Percentiles rank a stretch among this genome's conserved stretches.
Conservation (phyloP, 2,797 vertebrate species). For the Vultur gryphus region DNA sequence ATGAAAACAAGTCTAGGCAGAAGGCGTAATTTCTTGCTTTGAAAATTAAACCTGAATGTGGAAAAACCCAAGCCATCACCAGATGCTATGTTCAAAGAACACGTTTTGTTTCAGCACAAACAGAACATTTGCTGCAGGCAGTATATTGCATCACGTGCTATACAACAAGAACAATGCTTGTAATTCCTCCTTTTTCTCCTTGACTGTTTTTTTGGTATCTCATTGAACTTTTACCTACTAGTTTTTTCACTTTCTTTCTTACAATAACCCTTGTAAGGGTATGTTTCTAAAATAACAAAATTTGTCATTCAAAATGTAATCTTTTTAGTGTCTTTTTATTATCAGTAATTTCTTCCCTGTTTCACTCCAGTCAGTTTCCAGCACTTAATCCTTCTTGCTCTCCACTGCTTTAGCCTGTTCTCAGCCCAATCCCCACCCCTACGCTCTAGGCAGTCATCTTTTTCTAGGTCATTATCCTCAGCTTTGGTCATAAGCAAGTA, state of each 20-base stretch:
- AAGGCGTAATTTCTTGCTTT: not conserved
- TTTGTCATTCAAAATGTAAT: not conserved
- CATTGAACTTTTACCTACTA: not conserved
- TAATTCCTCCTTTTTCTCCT: not conserved
- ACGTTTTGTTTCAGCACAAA: not conserved
- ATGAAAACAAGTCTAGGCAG: not conserved
- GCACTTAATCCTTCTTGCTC: not conserved
- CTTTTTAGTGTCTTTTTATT: not conserved
- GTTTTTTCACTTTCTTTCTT: not conserved
- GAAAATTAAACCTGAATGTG: not conserved
- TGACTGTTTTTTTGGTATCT: not conserved
- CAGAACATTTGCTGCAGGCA: not conserved
- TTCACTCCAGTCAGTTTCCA: not conserved
- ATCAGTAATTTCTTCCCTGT: not conserved
- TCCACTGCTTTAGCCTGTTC: not conserved
- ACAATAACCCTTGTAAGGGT: not conserved
- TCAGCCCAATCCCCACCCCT: not conserved
- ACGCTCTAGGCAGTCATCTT: not conserved
- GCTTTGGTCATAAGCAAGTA: not conserved
- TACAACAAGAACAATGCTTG: not conserved
- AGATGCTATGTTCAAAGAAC: not conserved
- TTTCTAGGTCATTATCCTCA: not conserved
- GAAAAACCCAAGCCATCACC: not conserved
- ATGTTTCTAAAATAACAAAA: not conserved
- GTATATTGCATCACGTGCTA: not conserved